These are phyloP conservation scores for Limenitis camilla DNA, from an alignment of 2,888 invertebrate genomes.

Conservation along the genomic window DNA sequence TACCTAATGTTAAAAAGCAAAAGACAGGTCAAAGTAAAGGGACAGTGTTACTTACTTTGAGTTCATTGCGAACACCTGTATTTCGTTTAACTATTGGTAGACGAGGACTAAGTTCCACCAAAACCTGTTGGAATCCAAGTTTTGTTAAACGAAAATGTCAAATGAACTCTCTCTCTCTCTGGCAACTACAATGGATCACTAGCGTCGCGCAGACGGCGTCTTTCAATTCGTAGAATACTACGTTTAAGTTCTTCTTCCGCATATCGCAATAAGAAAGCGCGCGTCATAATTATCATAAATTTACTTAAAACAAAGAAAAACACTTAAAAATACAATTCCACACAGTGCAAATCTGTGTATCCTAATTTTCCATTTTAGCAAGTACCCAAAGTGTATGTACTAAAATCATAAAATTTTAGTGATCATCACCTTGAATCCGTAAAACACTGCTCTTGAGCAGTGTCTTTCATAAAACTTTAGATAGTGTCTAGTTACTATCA, in stretches of 20 bases:
- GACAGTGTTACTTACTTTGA: neutral
- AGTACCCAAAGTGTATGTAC: neutral
- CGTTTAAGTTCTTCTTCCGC: no score
- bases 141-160: conserved; percentile 3
- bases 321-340: neutral
- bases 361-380: neutral
- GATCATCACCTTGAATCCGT: neutral
- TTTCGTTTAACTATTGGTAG: neutral
- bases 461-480: neutral
- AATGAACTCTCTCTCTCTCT: conserved; percentile 1
- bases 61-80: conserved; percentile 1
- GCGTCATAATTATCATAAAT: no score
- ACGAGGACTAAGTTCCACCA: neutral
- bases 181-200: conserved; percentile 7
- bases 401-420: neutral
- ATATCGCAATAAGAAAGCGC: no score
- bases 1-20: neutral
- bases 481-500: neutral
- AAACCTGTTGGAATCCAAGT: neutral
- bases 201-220: conserved; percentile 2
- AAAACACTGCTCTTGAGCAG: neutral
- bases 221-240: no score
- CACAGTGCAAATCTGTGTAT: neutral
- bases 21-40: neutral
- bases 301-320: neutral